phyloP scores from a whole-genome alignment of 2,797 vertebrate species.

The Euthynnus affinis region DNA sequence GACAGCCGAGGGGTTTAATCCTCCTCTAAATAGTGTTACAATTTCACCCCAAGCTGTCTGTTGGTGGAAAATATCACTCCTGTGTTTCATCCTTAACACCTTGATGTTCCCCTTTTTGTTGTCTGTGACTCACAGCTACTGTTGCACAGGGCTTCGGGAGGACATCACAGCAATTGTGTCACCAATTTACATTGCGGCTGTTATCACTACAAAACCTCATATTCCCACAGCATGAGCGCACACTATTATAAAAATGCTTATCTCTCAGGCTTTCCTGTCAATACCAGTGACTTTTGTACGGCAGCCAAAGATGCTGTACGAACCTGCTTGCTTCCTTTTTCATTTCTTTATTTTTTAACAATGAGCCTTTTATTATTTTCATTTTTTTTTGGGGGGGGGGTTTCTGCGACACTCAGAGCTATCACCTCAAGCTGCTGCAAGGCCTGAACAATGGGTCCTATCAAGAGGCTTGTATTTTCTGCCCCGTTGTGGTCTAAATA shows the following conservation, averaged over 20 bases:
- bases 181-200: conserved; percentile 51
- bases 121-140: conserved; percentile 25
- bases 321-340: conserved; percentile 21
- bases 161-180: conserved; percentile 45
- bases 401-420: conserved; percentile 30
- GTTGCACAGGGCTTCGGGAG: conserved; percentile 31
- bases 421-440: conserved; percentile 59
- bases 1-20: conserved; percentile 55
- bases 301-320: conserved; percentile 40
- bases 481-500: conserved; percentile 50
- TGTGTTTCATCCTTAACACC: conserved; percentile 46
- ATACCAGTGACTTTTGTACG: conserved; percentile 9
- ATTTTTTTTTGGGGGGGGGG: conserved; percentile 36
- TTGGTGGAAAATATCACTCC: conserved; percentile 37
- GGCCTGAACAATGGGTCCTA: conserved; percentile 56
- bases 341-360: conserved; percentile 8
- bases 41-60: conserved; percentile 46
- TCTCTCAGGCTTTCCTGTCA: conserved; percentile 45
- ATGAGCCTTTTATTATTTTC: conserved; percentile 61
- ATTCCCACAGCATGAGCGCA: conserved; percentile 36
- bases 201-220: conserved; percentile 58
- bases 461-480: conserved; percentile 55
- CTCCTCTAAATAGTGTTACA: conserved; percentile 32
- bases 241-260: conserved; percentile 46
- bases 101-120: conserved; percentile 35